Percentiles rank a stretch among this genome's conserved stretches.
phyloP scores from a whole-genome alignment of 2,888 invertebrate species.

The Scrobipalpa costella region DNA sequence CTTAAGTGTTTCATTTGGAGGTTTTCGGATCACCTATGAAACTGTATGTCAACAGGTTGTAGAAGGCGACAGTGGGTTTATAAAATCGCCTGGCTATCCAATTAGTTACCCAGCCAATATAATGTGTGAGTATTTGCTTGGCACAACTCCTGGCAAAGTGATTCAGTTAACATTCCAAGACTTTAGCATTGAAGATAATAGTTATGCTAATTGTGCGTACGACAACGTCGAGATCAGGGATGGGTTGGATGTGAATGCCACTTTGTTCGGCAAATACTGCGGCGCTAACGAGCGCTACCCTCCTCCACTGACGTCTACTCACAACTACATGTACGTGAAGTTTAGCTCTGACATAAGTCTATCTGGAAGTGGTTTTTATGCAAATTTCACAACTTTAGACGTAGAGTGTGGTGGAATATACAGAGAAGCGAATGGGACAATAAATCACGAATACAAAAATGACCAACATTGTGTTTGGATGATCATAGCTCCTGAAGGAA shows the following conservation, averaged over 20 bases:
- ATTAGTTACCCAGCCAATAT: conserved; percentile 82
- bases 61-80: conserved; percentile 79
- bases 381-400: conserved; percentile 86
- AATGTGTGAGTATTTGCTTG: conserved; percentile 86
- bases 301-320: conserved; percentile 83
- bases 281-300: conserved; percentile 77
- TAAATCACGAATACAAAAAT: conserved; percentile 79
- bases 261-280: conserved; percentile 85
- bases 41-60: conserved; percentile 66
- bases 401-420: conserved; percentile 89
- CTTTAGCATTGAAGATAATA: conserved; percentile 83
- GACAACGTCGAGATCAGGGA: conserved; percentile 84
- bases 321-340: conserved; percentile 86
- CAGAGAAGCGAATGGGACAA: conserved; percentile 80
- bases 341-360: conserved; percentile 83
- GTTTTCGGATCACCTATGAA: conserved; percentile 62
- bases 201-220: conserved; percentile 55
- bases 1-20: conserved; percentile 50
- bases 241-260: conserved; percentile 84
- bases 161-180: conserved; percentile 84
- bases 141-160: conserved; percentile 82
- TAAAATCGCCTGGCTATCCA: conserved; percentile 90
- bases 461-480: conserved; percentile 86
- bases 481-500: conserved; percentile 85
- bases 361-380: conserved; percentile 85